phyloP scores from a whole-genome alignment of 2,797 vertebrate genomes.

The Poecile montanus region DNA sequence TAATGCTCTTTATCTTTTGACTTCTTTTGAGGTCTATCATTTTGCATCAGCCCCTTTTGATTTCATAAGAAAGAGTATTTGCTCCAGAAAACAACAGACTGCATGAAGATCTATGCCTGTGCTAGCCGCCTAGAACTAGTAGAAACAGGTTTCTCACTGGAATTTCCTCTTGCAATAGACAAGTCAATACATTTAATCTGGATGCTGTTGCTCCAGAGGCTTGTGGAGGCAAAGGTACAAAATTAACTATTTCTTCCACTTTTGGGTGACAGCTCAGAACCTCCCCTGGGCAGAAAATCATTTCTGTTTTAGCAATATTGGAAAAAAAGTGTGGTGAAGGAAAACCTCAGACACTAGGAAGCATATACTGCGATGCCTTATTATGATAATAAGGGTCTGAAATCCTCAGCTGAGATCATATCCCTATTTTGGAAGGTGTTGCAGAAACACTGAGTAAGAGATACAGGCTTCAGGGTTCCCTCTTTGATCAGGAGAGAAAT shows the following conservation, averaged over 20 bases:
- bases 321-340: neutral
- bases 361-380: neutral
- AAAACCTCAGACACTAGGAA: neutral
- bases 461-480: neutral
- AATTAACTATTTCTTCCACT: neutral
- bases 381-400: neutral
- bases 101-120: neutral
- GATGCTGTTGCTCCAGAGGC: neutral
- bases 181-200: conserved; percentile 23
- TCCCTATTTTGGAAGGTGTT: neutral
- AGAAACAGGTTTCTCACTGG: neutral
- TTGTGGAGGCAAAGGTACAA: conserved; percentile 4
- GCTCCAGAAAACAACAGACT: neutral
- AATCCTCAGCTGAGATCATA: neutral
- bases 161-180: conserved; percentile 21
- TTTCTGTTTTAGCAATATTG: neutral
- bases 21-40: neutral
- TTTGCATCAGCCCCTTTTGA: neutral
- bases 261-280: neutral
- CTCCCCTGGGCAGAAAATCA: neutral
- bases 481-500: neutral
- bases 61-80: neutral
- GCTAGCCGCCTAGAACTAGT: neutral
- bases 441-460: neutral
- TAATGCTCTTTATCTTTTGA: neutral